These are phyloP conservation scores for Diplazon laetatorius DNA, from an alignment of 2,888 invertebrate species.

Conservation along the genomic window DNA sequence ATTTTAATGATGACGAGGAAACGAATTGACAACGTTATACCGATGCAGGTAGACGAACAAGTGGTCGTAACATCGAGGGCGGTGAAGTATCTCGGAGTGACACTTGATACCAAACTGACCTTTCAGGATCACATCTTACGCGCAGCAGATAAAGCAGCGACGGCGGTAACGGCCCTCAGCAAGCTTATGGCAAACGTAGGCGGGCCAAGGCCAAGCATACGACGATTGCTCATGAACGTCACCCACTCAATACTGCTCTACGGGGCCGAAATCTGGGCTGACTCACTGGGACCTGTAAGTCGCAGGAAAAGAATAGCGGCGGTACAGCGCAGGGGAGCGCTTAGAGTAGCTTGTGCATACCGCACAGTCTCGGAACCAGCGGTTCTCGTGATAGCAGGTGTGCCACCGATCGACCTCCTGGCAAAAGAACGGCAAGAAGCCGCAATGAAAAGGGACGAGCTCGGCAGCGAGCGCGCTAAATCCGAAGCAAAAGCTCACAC, in stretches of 20 bases:
- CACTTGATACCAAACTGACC: conserved; percentile 49
- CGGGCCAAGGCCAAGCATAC: conserved; percentile 41
- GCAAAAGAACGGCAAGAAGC: conserved; percentile 51
- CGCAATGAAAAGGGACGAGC: too few relatives aligned
- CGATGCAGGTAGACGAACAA: conserved; percentile 37
- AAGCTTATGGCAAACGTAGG: conserved; percentile 47
- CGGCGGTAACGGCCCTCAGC: conserved; percentile 21
- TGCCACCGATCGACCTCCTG: conserved; percentile 62
- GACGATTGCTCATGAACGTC: conserved; percentile 27
- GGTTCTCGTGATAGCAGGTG: conserved; percentile 60
- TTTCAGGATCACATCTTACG: conserved; percentile 25
- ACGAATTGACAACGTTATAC: conserved; percentile 48
- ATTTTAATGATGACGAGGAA: conserved; percentile 50
- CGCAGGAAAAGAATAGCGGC: conserved; percentile 61
- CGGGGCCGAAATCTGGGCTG: conserved; percentile 63
- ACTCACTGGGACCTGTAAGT: conserved; percentile 45
- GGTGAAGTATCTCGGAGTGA: conserved; percentile 41
- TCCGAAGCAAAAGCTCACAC: too few relatives aligned
- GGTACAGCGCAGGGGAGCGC: conserved; percentile 63
- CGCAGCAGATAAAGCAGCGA: conserved; percentile 40
- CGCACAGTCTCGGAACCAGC: conserved; percentile 64
- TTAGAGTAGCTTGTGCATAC: conserved; percentile 63
- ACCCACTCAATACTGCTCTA: conserved; percentile 41
- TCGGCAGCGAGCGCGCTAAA: too few relatives aligned
- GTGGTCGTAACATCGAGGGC: conserved; percentile 33